Percentiles rank a stretch among this genome's conserved stretches.
Conservation (phyloP, 2,888 invertebrate species). For the Lycia hirtaria region DNA sequence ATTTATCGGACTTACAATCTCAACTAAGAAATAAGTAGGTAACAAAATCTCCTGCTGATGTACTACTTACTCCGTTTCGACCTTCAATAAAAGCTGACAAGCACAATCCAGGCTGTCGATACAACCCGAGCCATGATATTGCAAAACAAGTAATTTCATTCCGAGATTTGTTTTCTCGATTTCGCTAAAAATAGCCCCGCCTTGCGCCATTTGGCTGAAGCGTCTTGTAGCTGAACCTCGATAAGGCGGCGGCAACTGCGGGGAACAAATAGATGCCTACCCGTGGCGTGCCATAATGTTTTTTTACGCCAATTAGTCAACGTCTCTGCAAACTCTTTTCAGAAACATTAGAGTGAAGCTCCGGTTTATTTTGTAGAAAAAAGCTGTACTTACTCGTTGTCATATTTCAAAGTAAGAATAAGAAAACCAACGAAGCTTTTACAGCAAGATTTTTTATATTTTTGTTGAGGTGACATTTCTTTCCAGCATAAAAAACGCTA, state of each 20-base stretch:
- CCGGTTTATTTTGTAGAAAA: slow-evolving; percentile 17
- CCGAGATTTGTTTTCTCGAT: slow-evolving; percentile 32
- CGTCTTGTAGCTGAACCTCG: slow-evolving; percentile 37
- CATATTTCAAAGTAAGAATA: neutral
- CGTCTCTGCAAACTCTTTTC: slow-evolving; percentile 22
- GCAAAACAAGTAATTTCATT: slow-evolving; percentile 27
- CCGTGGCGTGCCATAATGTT: slow-evolving; percentile 40
- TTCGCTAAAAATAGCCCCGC: slow-evolving; percentile 38
- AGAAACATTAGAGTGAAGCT: slow-evolving; percentile 16
- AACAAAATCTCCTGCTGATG: too few species aligned
- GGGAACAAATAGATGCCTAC: slow-evolving; percentile 32
- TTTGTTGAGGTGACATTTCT: too few species aligned
- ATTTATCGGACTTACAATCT: too few species aligned
- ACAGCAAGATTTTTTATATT: neutral
- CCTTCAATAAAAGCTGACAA: neutral
- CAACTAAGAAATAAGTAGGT: too few species aligned
- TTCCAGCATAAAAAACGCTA: too few species aligned
- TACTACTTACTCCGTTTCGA: neutral
- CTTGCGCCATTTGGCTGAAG: slow-evolving; percentile 46
- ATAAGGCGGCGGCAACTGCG: slow-evolving; percentile 23
- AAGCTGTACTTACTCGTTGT: neutral
- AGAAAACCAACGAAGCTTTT: neutral
- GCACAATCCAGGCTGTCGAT: neutral
- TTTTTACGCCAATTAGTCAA: slow-evolving; percentile 45
- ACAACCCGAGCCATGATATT: slow-evolving; percentile 14